Evolutionary conservation across 2,888 invertebrate species (phyloP), one percentile per base, ranked within the genome.

Genomic region (Drymonia ruficornis): DNA sequence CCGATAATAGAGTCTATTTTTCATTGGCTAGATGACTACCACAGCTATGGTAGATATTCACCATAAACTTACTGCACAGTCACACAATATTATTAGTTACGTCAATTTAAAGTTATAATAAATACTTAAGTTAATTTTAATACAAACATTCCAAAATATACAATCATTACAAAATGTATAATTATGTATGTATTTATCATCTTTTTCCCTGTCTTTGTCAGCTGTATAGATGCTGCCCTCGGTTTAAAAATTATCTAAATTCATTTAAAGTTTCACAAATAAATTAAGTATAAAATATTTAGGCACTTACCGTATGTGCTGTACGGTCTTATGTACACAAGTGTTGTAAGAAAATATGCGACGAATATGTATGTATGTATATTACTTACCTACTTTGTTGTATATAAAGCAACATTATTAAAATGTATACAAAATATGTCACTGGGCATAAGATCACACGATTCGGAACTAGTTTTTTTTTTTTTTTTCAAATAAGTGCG

Each of bases 281-380:
- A 57, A 56, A 29, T 56, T 51, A 53, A 48, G 43, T 64, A 56
- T 44, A 31, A 47, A 49, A 44, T 46, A 28, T 16, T 23, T 23
- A 23, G 23, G 23, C 23, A 36, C 1, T 36, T n/a, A n/a, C n/a
- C n/a, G 11, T 31, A 1, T 31, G n/a, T n/a, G 2, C 16, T 38
- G 18, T 7, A 42, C 7, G 36, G 44, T 66, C 29, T 13, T 42
- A 28, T 12, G 47, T 47, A 47, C 42, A 63, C 57, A 63, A 53
- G 44, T 62, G 63, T 65, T 65, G 8, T 63, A 63, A 49, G 44
- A 66, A 70, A 63, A 67, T 63, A 55, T 52, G 44, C 18, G 8
- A 16, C 52, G n/a, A n/a, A 52, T 47, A 47, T 29, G 23, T 52
- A 52, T 59, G 51, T 47, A 47, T 29, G 23, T 52, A 52, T 59